Evolutionary conservation across 2,797 vertebrate genomes (phyloP).

Genomic region (Masticophis lateralis): DNA sequence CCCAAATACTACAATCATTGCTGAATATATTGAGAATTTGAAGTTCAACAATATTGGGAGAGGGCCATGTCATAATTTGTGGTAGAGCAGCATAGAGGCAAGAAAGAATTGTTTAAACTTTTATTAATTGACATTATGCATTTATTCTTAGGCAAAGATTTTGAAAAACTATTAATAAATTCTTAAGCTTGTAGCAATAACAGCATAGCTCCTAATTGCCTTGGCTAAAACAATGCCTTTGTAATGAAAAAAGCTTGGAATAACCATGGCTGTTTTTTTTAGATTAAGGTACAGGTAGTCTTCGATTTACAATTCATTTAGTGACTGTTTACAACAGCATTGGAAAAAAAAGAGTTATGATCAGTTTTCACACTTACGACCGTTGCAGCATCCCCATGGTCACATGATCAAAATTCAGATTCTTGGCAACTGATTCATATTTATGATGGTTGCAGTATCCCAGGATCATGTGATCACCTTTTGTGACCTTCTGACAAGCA

Average conservation of each 20-base stretch:
- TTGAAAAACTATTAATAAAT: background rate
- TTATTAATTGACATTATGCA: background rate
- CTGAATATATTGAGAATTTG: background rate
- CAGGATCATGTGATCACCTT: too few species aligned
- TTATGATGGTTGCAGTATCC: too few species aligned
- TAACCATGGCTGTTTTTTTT: background rate
- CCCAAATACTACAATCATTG: background rate
- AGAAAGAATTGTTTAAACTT: background rate
- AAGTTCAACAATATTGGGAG: background rate
- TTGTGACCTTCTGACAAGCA: too few species aligned
- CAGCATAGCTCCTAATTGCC: background rate
- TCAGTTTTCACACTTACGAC: too few species aligned
- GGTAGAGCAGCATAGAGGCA: background rate
- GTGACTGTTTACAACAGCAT: too few species aligned
- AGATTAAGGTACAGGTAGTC: too few species aligned
- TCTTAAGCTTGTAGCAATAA: background rate
- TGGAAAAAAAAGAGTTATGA: too few species aligned
- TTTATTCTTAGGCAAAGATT: background rate
- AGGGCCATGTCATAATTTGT: background rate
- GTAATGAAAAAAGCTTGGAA: background rate
- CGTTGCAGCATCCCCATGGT: too few species aligned
- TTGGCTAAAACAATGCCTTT: background rate
- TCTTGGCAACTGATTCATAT: too few species aligned
- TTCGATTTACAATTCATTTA: too few species aligned
- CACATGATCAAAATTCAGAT: too few species aligned